These are phyloP conservation scores for Enteromius paludinosus DNA, from an alignment of 2,797 vertebrate genomes.

Conservation along the genomic window DNA sequence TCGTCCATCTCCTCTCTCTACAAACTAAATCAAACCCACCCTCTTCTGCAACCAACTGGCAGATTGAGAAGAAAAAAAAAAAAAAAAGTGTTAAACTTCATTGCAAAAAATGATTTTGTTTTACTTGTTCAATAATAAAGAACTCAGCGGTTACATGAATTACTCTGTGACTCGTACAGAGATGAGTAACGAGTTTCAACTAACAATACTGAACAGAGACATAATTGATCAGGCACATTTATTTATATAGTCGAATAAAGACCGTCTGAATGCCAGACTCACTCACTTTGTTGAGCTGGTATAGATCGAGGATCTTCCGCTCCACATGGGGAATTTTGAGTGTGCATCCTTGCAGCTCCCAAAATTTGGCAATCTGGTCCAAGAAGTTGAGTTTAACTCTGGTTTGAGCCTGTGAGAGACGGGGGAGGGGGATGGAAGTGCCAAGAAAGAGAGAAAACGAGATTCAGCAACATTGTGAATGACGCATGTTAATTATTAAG, in stretches of 20 bases:
- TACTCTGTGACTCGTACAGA: conserved; percentile 8
- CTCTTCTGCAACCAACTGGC: conserved; percentile 93
- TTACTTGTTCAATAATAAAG: conserved; percentile 6
- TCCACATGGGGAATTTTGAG: conserved; percentile 97
- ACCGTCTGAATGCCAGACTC: conserved; percentile 5
- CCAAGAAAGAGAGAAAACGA: not conserved
- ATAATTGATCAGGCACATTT: not conserved
- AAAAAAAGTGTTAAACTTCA: not conserved
- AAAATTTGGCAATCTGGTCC: conserved; percentile 98
- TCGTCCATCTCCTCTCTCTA: conserved; percentile 95
- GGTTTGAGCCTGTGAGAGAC: conserved; percentile 88
- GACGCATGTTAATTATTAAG: conserved; percentile 53
- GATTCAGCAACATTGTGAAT: conserved; percentile 43
- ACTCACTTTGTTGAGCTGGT: conserved; percentile 91
- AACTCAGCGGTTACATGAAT: conserved; percentile 1
- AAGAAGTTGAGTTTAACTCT: conserved; percentile 97
- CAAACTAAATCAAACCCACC: conserved; percentile 94
- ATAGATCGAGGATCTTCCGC: conserved; percentile 94
- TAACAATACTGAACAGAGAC: not conserved
- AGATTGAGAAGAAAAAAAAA: conserved; percentile 11
- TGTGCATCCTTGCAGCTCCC: conserved; percentile 94
- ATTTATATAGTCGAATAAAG: too few relatives aligned
- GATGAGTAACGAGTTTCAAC: conserved; percentile 12
- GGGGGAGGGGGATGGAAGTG: not conserved
- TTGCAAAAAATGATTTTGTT: not conserved